Evolutionary conservation across 2,888 invertebrate genomes (phyloP).

Genomic region (Nowickia ferox): DNA sequence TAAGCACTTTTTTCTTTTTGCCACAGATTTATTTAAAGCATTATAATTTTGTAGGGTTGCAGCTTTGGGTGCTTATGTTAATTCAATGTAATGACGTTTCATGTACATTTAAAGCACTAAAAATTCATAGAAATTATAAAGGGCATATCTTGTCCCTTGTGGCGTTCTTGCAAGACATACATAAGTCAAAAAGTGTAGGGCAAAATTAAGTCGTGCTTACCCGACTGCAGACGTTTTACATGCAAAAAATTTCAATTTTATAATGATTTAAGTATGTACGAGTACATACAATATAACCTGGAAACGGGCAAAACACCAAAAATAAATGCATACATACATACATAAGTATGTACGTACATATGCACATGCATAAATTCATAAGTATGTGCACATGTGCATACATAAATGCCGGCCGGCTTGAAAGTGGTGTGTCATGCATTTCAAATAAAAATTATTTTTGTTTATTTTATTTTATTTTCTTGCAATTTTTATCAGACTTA

Average conservation of each 20-base stretch:
- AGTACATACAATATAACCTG: not conserved
- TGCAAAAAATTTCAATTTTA: constrained; percentile 11
- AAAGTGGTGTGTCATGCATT: constrained; percentile 67
- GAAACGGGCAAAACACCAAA: constrained; percentile 14
- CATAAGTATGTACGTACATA: not conserved
- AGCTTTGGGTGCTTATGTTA: too few relatives aligned
- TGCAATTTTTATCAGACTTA: constrained; percentile 51
- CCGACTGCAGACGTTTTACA: not conserved
- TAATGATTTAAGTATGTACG: constrained; percentile 9
- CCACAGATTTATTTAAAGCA: too few relatives aligned
- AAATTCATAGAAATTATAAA: too few relatives aligned
- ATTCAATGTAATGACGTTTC: too few relatives aligned
- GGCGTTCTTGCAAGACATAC: not conserved
- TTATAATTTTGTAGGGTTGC: too few relatives aligned
- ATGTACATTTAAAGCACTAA: too few relatives aligned
- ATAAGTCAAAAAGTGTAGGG: not conserved
- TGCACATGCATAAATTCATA: not conserved
- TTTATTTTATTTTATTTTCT: constrained; percentile 9
- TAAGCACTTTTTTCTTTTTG: too few relatives aligned
- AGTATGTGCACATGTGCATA: not conserved
- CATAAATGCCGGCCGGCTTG: constrained; percentile 28
- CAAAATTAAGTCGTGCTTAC: constrained; percentile 17
- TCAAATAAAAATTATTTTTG: constrained; percentile 42
- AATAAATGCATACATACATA: constrained; percentile 18
- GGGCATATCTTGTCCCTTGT: too few relatives aligned